Evolutionary conservation across 1,140 invertebrate genomes (phyloP).

Genomic region (Tachypleus tridentatus): DNA sequence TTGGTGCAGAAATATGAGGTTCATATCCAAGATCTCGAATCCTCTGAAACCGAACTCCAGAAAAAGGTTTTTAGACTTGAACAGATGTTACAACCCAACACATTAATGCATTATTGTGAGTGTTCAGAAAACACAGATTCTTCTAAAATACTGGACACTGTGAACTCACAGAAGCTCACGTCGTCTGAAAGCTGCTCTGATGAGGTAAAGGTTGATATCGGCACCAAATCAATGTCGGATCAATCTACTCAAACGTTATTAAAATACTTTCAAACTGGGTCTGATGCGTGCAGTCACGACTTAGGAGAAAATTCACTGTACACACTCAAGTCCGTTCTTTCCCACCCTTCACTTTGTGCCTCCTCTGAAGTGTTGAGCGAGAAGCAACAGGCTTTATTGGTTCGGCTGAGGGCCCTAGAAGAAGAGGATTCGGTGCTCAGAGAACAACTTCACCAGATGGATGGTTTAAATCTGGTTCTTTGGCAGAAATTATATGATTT

Average conservation of each 20-base stretch:
- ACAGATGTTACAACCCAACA: neutral
- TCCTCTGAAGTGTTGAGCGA: neutral
- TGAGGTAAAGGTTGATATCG: neutral
- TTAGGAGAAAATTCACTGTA: neutral
- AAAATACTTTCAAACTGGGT: constrained; percentile 6
- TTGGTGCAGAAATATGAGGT: constrained; percentile 41
- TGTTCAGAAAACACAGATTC: neutral
- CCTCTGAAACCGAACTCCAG: constrained; percentile 44
- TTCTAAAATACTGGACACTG: neutral
- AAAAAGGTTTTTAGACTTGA: constrained; percentile 1
- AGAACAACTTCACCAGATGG: constrained; percentile 18
- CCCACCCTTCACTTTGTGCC: neutral
- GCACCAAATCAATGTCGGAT: neutral
- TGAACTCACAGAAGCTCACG: too few relatives aligned
- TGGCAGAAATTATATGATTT: constrained; percentile 20
- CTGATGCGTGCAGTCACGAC: neutral
- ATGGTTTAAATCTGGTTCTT: constrained; percentile 15
- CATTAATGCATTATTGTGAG: neutral
- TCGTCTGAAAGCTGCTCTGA: neutral
- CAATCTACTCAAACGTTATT: neutral
- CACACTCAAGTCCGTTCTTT: constrained; percentile 2
- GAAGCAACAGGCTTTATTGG: constrained; percentile 16
- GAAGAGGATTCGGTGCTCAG: constrained; percentile 15
- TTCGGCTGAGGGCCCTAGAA: constrained; percentile 10
- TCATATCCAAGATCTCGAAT: constrained; percentile 42